Evolutionary conservation across 1,140 invertebrate species (phyloP).

Genomic region (Bradysia coprophila): DNA sequence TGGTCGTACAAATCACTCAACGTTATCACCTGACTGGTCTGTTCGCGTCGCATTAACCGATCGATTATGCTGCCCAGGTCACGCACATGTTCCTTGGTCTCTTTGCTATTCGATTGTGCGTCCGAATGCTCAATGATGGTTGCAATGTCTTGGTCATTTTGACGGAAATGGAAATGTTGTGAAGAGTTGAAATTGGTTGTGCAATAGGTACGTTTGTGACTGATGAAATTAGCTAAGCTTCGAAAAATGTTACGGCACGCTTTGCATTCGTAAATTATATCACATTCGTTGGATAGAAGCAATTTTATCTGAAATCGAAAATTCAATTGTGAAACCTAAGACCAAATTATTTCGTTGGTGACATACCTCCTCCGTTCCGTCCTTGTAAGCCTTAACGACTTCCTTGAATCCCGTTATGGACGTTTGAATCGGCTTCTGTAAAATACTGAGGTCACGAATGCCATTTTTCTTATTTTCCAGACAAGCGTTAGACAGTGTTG

Average conservation of each 20-base stretch:
- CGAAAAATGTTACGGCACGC: constrained; percentile 69
- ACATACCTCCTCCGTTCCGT: constrained; percentile 36
- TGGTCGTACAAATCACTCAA: constrained; percentile 5
- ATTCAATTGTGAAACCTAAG: constrained; percentile 5
- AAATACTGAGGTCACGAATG: constrained; percentile 29
- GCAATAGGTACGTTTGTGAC: constrained; percentile 68
- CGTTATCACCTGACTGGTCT: constrained; percentile 2
- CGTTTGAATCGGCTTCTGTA: constrained; percentile 39
- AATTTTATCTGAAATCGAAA: constrained; percentile 38
- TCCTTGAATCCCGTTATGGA: constrained; percentile 38
- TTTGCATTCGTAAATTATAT: constrained; percentile 68
- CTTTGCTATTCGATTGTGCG: constrained; percentile 5
- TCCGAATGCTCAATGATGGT: constrained; percentile 15
- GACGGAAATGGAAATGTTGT: constrained; percentile 23
- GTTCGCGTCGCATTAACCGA: constrained; percentile 8
- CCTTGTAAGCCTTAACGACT: constrained; percentile 34
- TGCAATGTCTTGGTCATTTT: constrained; percentile 16
- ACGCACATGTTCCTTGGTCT: constrained; percentile 12
- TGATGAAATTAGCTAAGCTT: constrained; percentile 63
- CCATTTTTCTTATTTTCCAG: no score
- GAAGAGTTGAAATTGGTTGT: constrained; percentile 28
- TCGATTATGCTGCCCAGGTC: constrained; percentile 19
- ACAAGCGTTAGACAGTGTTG: no score
- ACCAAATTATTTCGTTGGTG: constrained; percentile 8
- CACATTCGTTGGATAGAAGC: constrained; percentile 57